phyloP scores from a whole-genome alignment of 2,113 vertebrate genomes.

The Lepus americanus region DNA sequence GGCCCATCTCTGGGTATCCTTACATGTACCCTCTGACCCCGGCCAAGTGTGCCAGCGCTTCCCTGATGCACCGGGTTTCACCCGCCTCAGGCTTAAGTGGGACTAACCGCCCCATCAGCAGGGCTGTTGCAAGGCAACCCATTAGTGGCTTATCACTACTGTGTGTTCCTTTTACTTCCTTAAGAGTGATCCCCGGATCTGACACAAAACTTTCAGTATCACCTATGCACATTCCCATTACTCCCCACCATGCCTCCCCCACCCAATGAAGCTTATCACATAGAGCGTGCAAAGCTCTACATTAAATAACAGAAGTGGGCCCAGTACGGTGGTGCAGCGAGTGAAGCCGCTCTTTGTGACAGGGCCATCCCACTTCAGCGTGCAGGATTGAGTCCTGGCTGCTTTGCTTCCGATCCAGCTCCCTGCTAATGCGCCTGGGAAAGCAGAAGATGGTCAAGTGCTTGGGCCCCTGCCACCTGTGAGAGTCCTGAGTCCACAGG shows the following conservation, averaged over 20 bases:
- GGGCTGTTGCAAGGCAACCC: not conserved
- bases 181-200: not conserved
- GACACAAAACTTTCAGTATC: not conserved
- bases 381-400: too few species aligned
- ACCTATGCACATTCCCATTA: not conserved
- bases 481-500: not conserved
- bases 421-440: too few species aligned
- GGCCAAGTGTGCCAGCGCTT: not conserved
- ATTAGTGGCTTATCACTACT: not conserved
- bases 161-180: not conserved
- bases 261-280: not conserved
- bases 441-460: too few species aligned
- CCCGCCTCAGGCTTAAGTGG: not conserved
- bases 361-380: too few species aligned
- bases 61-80: not conserved
- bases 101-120: not conserved
- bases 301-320: not conserved
- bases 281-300: not conserved
- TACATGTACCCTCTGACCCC: not conserved
- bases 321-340: too few species aligned
- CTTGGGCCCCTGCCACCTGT: too few species aligned
- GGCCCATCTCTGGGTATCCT: not conserved
- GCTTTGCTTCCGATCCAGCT: too few species aligned
- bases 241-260: too few species aligned
- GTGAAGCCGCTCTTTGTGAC: too few species aligned